Evolutionary conservation across 2,797 vertebrate species (phyloP), one percentile per base, ranked within the genome.

Genomic region (Anguilla megastoma): DNA sequence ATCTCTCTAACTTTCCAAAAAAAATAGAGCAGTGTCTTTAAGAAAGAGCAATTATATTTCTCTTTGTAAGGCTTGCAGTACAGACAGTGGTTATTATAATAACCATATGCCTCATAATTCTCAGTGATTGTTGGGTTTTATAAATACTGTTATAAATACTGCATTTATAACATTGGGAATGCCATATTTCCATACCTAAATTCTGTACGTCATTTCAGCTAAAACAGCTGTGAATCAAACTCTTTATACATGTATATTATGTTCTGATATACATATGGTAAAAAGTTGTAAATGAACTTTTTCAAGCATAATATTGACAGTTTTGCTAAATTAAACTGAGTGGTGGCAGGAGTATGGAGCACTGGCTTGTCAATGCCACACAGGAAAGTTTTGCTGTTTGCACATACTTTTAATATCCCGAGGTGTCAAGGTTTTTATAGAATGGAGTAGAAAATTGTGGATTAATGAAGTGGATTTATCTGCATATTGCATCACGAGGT

Each of bases 231-330:
- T 27, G 63, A n/a, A 69, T 69, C 24, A 69, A 69, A 27, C 24
- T n/a, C 9, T 69, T 69, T 69, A 8, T 69, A 27, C 63, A 27
- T 69, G 63, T 69, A 27, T 69, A 69, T 69, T 69, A 69, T n/a
- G 56, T 58, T 21, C 16, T 58, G 56, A 21, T 21, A 58, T 58
- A 18, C 56, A 58, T 58, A 18, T 58, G 56, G 14, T 58, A 58
- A 58, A 58, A 58, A 58, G 56, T 45, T 71, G 85, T 74, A 84
- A 56, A 52, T 86, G 45, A 83, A 71, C 52, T 45, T 85, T 52
- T 2, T 88, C 24, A 82, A 33, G 87, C 14, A 45, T 41, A 45
- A 79, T 79, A 79, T 79, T 41, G 14, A 4, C 16, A 12, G 30
- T 36, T 76, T 18, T 14, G 12, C 63, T 7, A n/a, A 63, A 63